Conservation (phyloP, 2,113 vertebrate species). For the Leptocoma aspasia region DNA sequence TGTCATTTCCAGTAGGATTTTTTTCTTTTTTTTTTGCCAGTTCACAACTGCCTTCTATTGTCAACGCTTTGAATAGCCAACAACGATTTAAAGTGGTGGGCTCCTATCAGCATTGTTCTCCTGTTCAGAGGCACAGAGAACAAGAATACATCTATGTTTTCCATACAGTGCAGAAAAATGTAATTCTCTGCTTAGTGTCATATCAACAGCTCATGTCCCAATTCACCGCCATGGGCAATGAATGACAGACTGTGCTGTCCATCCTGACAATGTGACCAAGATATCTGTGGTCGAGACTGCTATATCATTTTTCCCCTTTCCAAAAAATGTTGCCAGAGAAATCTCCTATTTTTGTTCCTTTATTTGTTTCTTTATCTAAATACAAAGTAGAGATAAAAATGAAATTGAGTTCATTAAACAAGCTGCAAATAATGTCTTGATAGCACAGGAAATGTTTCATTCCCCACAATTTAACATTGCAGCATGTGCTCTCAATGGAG, state of each 20-base stretch:
- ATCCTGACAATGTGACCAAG: constrained; percentile 47
- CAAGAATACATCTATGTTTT: constrained; percentile 51
- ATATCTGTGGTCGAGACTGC: constrained; percentile 15
- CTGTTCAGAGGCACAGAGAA: constrained; percentile 45
- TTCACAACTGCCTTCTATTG: constrained; percentile 46
- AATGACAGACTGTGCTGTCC: constrained; percentile 55
- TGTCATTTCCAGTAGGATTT: constrained; percentile 24
- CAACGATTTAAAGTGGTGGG: neutral
- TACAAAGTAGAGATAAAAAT: constrained; percentile 56
- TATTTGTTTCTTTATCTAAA: constrained; percentile 65
- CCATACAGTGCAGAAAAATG: constrained; percentile 48
- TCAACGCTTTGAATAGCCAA: constrained; percentile 46
- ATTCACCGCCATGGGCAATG: constrained; percentile 2
- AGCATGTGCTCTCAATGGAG: constrained; percentile 21
- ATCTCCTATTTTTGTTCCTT: constrained; percentile 23
- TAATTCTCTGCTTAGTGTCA: constrained; percentile 61
- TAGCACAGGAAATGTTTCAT: constrained; percentile 25
- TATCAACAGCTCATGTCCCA: constrained; percentile 55
- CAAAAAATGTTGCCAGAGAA: neutral
- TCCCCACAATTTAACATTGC: neutral
- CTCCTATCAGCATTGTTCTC: constrained; percentile 66
- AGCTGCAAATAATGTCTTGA: constrained; percentile 49
- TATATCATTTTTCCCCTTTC: neutral
- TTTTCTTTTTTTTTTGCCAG: neutral
- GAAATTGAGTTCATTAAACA: constrained; percentile 65